These are phyloP conservation scores for Neoascia interrupta DNA, from an alignment of 2,888 invertebrate genomes.

Conservation along the genomic window DNA sequence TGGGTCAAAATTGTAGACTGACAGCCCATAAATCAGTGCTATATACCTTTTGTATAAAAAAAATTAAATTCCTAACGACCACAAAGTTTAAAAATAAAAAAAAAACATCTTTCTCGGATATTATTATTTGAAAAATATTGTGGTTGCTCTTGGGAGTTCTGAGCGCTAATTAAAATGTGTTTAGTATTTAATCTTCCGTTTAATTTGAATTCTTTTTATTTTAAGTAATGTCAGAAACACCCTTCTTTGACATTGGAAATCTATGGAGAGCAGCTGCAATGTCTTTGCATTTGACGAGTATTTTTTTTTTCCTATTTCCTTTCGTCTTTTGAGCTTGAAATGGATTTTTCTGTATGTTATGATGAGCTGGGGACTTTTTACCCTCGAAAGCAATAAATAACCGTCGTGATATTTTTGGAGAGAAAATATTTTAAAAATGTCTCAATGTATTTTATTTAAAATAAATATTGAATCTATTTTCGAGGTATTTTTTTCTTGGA, in stretches of 20 bases:
- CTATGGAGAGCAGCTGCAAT: conserved; percentile 54
- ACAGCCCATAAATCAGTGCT: conserved; percentile 2
- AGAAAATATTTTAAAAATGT: conserved; percentile 13
- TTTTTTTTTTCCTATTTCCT: conserved; percentile 9
- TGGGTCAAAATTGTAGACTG: not conserved
- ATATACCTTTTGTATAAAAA: not conserved
- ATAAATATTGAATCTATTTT: conserved; percentile 30
- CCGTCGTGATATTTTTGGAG: conserved; percentile 52
- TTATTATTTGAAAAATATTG: too few species aligned
- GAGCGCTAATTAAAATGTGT: not conserved
- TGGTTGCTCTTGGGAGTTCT: not conserved
- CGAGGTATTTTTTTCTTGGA: too few species aligned
- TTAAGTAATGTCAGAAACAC: not conserved
- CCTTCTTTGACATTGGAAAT: conserved; percentile 47
- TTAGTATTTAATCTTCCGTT: conserved; percentile 2
- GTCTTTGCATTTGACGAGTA: conserved; percentile 22
- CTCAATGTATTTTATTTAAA: conserved; percentile 12
- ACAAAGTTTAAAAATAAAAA: too few species aligned
- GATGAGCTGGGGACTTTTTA: conserved; percentile 13
- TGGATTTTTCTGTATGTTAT: not conserved
- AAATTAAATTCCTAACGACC: too few species aligned
- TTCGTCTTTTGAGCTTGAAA: not conserved
- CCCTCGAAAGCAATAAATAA: conserved; percentile 52
- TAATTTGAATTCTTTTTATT: not conserved
- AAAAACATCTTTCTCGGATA: too few species aligned